Evolutionary conservation across 1,140 invertebrate genomes (phyloP), one percentile per base, ranked within the genome.

Genomic region (Pachyrhynchus sulphureomaculatus): DNA sequence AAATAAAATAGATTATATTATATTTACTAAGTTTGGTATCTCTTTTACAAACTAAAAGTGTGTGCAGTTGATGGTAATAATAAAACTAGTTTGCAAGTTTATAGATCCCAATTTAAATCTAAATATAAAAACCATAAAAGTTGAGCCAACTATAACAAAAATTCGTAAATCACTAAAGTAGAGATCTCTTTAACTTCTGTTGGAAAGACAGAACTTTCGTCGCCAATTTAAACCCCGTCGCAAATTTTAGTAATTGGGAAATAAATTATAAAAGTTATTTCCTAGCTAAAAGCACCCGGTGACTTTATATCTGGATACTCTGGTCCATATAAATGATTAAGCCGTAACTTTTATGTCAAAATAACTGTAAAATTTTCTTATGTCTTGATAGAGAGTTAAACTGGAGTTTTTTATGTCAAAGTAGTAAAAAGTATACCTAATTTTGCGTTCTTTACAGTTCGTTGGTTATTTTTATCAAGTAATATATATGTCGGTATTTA

Each of bases 231-330:
- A 51, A 36, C 20, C 47, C 26, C 32, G 47, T 21, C n/a, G 23
- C 47, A 36, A 51, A 51, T 51, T 51, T 32, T 24, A 51, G 47
- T 51, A 51, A 51, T 51, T 51, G 47, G 23, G 47, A 36, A 51
- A 51, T 51, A 51, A 51, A 51, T 51, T 51, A 51, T 51, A 36
- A 51, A 51, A 51, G 26, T 51, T 51, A 51, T 33, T 32, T 34
- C 26, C 26, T 18, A 51, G 13, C 33, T 51, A 32, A 10, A 47
- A 26, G 13, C 44, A 32, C 24, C 24, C n/a, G 9, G 20, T 41
- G 15, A 18, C 37, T 18, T 41, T 41, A 20, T 18, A 17, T 41
- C 15, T 41, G 20, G 15, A 20, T 41, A 41, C 37, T 17, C 10
- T 10, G 26, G 26, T 29, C 26, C 26, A 29, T 29, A 29, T 29